Evolutionary conservation across 2,888 invertebrate species (phyloP), one percentile per base, ranked within the genome.

Genomic region (Antitype chi): DNA sequence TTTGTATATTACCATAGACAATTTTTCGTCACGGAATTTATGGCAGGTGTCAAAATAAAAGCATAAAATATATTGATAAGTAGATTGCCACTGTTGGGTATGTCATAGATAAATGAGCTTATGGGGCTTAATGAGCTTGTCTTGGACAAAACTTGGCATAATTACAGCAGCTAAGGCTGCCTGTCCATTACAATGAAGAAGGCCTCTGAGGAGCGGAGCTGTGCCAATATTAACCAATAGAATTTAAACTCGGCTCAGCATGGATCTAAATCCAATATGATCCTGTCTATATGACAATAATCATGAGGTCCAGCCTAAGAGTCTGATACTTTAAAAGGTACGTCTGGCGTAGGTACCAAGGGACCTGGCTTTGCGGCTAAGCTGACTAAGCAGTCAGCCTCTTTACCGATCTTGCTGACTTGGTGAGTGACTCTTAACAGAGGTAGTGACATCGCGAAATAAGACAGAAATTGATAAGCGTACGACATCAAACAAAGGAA

Each of bases 1-100:
- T 94, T 93, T 91, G 89, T 85, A 88, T 92, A 92, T 88, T 86
- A 91, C 89, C 92, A 93, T 94, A 93, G 93, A 91, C 91, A 90
- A 91, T 80, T 86, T 88, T 90, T 89, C 72, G 74, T 82, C 60
- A 57, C 70, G 23, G 76, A 60, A 28, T 78, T 80, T 85, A 63
- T 63, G 20, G 11, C 52, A 57, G 28, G 32, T 77, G n/a, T 47
- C 23, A 15, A 20, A 23, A 17, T 52, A 60, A 43, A 57, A 43
- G 5, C 17, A 43, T 53, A 28, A 25, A 81, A n/a, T 53, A 32
- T 53, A 17, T 38, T 43, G 15, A 52, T n/a, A 23, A 2, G 15
- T 11, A n/a, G 0, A 52, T 38, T 38, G 55, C 57, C 43, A 57
- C 73, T 49, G 72, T 57, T 57, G 0, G 7, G 2, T n/a, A 8